Conservation (phyloP, 1,140 invertebrate genomes). For the Ceratosolen solmsi region DNA sequence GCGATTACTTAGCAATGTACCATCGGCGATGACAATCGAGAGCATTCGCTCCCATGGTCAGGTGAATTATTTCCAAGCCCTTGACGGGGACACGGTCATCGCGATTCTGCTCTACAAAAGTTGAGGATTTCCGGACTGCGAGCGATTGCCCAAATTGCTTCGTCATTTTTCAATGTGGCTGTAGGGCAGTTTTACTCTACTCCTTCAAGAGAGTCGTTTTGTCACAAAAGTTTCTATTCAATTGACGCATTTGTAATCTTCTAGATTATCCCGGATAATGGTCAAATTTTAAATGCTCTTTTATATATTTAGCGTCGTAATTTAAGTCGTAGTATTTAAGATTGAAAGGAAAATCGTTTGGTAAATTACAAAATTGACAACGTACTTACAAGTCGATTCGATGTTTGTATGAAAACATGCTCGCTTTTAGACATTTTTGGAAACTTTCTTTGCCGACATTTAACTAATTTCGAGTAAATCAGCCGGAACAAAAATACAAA, state of each 20-base stretch:
- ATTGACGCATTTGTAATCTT: not conserved
- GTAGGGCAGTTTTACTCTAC: not conserved
- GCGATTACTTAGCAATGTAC: slow-evolving; percentile 56
- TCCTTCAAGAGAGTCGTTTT: not conserved
- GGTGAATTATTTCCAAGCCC: slow-evolving; percentile 52
- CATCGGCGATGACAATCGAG: slow-evolving; percentile 53
- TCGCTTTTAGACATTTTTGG: not conserved
- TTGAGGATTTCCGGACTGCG: not conserved
- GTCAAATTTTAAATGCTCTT: slow-evolving; percentile 18
- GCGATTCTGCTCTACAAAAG: not conserved
- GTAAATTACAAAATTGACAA: not conserved
- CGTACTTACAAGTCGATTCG: not conserved
- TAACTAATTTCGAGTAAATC: not conserved
- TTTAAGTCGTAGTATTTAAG: not conserved
- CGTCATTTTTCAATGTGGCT: not conserved
- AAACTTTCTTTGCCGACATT: not conserved
- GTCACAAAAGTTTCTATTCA: no score
- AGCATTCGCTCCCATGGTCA: not conserved
- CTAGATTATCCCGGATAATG: not conserved
- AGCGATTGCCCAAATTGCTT: not conserved
- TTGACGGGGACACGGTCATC: not conserved
- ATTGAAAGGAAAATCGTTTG: not conserved
- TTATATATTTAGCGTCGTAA: not conserved
- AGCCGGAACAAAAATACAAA: no score
- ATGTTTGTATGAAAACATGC: not conserved